phyloP scores from a whole-genome alignment of 2,888 invertebrate genomes.

The Hyposoter didymator region DNA sequence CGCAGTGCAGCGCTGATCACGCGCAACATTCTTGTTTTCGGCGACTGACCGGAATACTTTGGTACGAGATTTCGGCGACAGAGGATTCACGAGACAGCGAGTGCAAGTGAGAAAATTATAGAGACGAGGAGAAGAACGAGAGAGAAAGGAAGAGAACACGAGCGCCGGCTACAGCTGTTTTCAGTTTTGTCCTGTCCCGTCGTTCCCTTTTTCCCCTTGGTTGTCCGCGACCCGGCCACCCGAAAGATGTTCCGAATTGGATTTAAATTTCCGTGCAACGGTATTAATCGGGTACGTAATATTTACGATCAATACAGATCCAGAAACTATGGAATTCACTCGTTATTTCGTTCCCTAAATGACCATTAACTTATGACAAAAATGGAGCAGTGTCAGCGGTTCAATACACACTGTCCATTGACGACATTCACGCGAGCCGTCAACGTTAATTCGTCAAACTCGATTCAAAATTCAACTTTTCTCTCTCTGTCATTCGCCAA shows the following conservation, averaged over 20 bases:
- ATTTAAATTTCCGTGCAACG: constrained; percentile 83
- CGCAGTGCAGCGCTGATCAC: constrained; percentile 73
- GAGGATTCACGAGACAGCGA: constrained; percentile 13
- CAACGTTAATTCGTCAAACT: constrained; percentile 46
- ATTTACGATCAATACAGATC: constrained; percentile 58
- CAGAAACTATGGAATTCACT: not conserved
- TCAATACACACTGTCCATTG: constrained; percentile 37
- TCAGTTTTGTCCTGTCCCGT: constrained; percentile 71
- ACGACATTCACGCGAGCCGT: constrained; percentile 43
- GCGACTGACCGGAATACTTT: constrained; percentile 48
- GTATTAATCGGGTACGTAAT: constrained; percentile 81
- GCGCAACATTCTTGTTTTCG: constrained; percentile 79
- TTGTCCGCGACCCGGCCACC: constrained; percentile 78
- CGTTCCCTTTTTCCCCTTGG: constrained; percentile 79
- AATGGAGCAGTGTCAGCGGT: constrained; percentile 2
- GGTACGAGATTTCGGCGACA: constrained; percentile 21
- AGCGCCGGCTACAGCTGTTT: constrained; percentile 78
- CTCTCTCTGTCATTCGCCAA: not conserved
- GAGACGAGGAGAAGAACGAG: constrained; percentile 17
- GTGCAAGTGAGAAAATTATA: constrained; percentile 38
- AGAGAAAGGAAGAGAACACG: constrained; percentile 37
- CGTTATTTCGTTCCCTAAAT: not conserved
- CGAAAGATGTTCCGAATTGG: constrained; percentile 84
- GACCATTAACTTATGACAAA: constrained; percentile 6
- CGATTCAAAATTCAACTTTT: constrained; percentile 10